Base-by-base conservation (phyloP, 1,140 invertebrate species). In the Pseudomyrmex flavicornis region DNA sequence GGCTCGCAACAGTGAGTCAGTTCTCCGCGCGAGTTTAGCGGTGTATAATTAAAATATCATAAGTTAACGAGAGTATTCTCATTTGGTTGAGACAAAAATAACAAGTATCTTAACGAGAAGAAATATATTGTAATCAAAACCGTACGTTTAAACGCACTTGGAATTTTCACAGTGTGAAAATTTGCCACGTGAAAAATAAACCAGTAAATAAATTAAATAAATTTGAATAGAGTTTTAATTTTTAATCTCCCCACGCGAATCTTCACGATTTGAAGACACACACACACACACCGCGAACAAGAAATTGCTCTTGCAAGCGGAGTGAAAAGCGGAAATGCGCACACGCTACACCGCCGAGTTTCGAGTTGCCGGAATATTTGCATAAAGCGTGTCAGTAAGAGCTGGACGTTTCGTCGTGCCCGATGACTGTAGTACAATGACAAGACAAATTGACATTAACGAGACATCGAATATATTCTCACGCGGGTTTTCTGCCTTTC, bases 401-500 rank as follows among this genome's bases (percentile, higher is more conserved):
- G 73, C 46, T 52, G 59, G 10, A 76, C 46, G 20, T 52, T 35
- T 15, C 44, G 20, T 15, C 50, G 26, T 9, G 72, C 10, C 5
- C 9, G 59, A 44, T 20, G 59, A 17, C 59, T 52, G 12, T 2
- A 2, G 48, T 5, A 17, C 22, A 48, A 68, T 22, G 12, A 35
- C 35, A 35, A 35, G n/a, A 35, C 62, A 77, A 77, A 68, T 77
- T 50, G 62, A 77, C 74, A 63, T n/a, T 22, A 26, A 17, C 46
- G 35, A 35, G 35, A 35, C 35, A 35, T 63, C 15, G 44, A 22
- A 26, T 26, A 61, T 59, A 62, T 50, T 20, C 69, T 26, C 58
- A 5, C 58, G 13, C 26, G n/a, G 10, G 48, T 62, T 79, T 79
- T 84, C 26, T 58, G 50, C 75, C 70, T 88, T 75, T 88, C 80